phyloP scores from a whole-genome alignment of 2,888 invertebrate species.

The Erpobdella octoculata region DNA sequence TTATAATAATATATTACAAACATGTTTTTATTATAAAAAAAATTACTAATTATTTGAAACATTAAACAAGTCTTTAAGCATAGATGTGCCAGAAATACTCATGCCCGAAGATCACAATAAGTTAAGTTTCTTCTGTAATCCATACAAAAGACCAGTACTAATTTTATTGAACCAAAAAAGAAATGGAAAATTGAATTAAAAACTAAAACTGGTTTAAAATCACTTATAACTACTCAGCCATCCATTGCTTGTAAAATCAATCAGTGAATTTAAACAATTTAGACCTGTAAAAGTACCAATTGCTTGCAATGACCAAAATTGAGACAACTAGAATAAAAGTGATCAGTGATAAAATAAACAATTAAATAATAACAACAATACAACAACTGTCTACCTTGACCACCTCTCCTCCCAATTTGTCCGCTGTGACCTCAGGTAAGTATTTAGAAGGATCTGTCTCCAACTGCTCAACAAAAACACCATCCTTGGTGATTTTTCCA shows the following conservation, averaged over 20 bases:
- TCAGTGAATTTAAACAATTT: not conserved
- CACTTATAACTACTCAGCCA: no score
- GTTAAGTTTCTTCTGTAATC: no score
- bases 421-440: conserved; percentile 48
- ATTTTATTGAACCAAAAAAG: no score
- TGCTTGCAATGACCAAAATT: not conserved
- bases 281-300: not conserved
- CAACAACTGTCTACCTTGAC: conserved; percentile 42
- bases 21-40: not conserved
- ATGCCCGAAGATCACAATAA: no score
- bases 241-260: not conserved
- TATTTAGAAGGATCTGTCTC: conserved; percentile 50
- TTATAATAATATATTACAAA: not conserved
- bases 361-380: not conserved
- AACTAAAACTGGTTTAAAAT: no score
- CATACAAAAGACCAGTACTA: no score
- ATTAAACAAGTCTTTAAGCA: not conserved
- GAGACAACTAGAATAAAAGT: not conserved
- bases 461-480: conserved; percentile 51
- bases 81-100: no score
- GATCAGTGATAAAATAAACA: not conserved
- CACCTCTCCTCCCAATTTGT: conserved; percentile 46
- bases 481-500: conserved; percentile 50
- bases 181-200: no score
- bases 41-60: not conserved